These are phyloP conservation scores for Rallus limicola DNA, from an alignment of 2,113 vertebrate genomes.

Conservation along the genomic window DNA sequence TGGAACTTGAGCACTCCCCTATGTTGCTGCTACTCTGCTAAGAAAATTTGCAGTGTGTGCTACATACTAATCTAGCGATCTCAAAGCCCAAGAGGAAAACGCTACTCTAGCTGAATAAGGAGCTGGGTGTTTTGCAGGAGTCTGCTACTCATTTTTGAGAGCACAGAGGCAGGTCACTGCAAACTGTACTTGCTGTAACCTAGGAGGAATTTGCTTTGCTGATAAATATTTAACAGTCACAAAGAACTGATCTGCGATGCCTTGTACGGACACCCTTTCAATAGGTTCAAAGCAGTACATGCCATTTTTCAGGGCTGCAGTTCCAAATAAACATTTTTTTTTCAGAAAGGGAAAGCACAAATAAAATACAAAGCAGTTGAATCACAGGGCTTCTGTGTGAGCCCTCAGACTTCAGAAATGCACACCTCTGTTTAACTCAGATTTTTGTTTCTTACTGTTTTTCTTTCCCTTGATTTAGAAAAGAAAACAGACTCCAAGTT, in stretches of 20 bases:
- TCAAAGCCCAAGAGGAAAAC: not conserved
- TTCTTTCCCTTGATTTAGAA: slow-evolving; percentile 12
- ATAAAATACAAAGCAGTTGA: not conserved
- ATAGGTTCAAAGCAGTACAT: not conserved
- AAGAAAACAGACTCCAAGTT: slow-evolving; percentile 18
- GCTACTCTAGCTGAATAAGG: not conserved
- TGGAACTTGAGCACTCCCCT: not conserved
- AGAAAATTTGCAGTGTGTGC: not conserved
- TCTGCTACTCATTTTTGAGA: slow-evolving; percentile 30
- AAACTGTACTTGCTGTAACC: slow-evolving; percentile 54
- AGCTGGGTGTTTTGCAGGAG: not conserved
- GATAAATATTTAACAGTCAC: slow-evolving; percentile 56
- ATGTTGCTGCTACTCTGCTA: not conserved
- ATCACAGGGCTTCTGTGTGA: slow-evolving; percentile 6
- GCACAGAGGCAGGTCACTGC: not conserved
- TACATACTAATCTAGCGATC: not conserved
- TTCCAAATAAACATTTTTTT: not conserved
- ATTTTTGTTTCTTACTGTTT: slow-evolving; percentile 29
- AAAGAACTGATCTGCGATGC: not conserved
- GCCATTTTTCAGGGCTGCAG: slow-evolving; percentile 13
- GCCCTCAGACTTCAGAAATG: not conserved
- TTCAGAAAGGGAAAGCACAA: not conserved
- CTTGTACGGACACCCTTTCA: slow-evolving; percentile 37
- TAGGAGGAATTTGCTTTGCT: slow-evolving; percentile 31
- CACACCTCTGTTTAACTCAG: not conserved